Evolutionary conservation across 1,140 invertebrate genomes (phyloP).

Genomic region (Calliopsis andreniformis): DNA sequence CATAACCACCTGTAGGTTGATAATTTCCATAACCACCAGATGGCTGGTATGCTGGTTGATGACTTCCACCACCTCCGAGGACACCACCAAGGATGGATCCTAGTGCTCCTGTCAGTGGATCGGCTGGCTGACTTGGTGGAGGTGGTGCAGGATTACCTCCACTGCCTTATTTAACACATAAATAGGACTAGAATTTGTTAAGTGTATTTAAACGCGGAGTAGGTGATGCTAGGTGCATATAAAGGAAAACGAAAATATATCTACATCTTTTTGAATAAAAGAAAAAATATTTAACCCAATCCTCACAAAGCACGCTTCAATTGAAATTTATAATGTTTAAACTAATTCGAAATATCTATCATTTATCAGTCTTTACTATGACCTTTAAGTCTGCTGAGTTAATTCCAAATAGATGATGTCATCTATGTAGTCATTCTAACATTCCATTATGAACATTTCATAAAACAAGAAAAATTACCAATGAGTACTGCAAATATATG

Average conservation of each 20-base stretch:
- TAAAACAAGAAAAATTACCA: too few species aligned
- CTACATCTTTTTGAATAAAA: too few species aligned
- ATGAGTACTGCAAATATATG: too few species aligned
- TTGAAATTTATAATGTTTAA: too few species aligned
- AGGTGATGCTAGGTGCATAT: too few species aligned
- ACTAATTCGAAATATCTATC: not conserved
- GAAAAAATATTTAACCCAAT: too few species aligned
- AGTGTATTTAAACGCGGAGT: too few species aligned
- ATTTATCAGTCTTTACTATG: not conserved
- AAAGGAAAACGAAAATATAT: too few species aligned
- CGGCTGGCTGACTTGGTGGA: slow-evolving; percentile 49
- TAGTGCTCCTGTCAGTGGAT: slow-evolving; percentile 69
- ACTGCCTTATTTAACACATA: slow-evolving; percentile 23
- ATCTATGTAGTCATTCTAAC: slow-evolving; percentile 22
- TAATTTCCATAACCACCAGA: slow-evolving; percentile 70
- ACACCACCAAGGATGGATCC: slow-evolving; percentile 75
- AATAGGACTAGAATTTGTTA: not conserved
- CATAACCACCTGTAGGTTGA: slow-evolving; percentile 66
- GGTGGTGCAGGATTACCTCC: slow-evolving; percentile 33
- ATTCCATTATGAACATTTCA: slow-evolving; percentile 8
- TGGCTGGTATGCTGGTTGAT: slow-evolving; percentile 66
- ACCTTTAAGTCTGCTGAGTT: not conserved
- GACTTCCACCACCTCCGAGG: slow-evolving; percentile 71
- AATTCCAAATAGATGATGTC: slow-evolving; percentile 51
- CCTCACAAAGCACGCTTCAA: too few species aligned